A percentile compares a stretch with the other conserved stretches of the same genome.
Conservation (phyloP, 2,113 vertebrate species). For the Halcyon malimbica region DNA sequence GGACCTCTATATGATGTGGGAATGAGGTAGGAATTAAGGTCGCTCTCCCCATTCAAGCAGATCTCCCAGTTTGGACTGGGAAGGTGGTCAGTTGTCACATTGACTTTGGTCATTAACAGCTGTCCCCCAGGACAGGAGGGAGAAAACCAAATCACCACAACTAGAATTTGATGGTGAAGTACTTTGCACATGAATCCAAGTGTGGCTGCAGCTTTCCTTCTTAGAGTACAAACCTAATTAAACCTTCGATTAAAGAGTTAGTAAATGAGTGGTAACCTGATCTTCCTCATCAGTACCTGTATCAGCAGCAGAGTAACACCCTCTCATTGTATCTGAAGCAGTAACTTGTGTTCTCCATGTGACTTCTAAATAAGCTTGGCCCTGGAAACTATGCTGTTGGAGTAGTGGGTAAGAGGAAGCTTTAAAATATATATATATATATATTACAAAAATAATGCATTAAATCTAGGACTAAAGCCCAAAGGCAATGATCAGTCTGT, state of each 20-base stretch:
- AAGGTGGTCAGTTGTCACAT: accelerated
- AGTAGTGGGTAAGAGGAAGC: neutral
- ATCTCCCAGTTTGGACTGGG: neutral
- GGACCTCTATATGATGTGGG: neutral
- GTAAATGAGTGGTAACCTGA: neutral
- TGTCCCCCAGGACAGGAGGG: neutral
- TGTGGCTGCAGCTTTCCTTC: neutral
- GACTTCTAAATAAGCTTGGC: neutral
- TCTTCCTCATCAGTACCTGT: neutral
- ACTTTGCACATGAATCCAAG: neutral
- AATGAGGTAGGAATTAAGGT: neutral
- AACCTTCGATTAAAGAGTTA: neutral
- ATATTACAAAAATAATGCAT: neutral
- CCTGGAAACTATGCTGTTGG: neutral
- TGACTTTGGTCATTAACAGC: neutral
- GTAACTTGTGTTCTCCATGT: neutral
- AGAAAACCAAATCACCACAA: neutral
- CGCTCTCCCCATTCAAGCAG: neutral
- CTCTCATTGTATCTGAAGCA: neutral
- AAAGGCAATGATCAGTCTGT: neutral
- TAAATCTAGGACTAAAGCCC: neutral
- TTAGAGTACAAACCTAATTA: neutral
- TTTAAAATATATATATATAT: neutral
- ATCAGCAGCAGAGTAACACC: neutral
- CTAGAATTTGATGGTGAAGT: neutral